phyloP scores from a whole-genome alignment of 2,113 vertebrate species.

The Hyaena hyaena region DNA sequence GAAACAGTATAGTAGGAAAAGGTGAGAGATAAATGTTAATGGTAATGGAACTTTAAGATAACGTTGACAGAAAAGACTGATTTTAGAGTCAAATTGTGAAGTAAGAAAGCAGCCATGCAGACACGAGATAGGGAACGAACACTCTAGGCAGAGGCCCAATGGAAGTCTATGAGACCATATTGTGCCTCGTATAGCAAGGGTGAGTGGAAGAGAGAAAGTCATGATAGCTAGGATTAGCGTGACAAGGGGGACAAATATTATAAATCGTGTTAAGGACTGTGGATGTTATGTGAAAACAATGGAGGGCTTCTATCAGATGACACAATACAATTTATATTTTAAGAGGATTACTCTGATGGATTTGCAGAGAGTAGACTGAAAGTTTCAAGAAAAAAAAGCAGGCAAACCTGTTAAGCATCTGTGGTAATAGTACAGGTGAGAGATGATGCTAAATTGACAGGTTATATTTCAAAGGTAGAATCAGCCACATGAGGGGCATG shows the following conservation, averaged over 20 bases:
- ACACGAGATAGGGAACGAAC: no score
- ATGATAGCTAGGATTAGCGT: no score
- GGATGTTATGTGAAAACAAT: neutral
- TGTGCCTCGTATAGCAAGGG: fast-evolving
- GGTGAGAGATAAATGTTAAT: neutral
- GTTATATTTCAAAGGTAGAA: neutral
- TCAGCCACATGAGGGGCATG: neutral
- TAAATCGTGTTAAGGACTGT: no score
- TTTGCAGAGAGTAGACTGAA: neutral
- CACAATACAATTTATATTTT: neutral
- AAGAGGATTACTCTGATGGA: neutral
- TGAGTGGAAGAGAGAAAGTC: no score
- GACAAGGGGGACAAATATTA: no score
- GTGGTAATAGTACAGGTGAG: neutral
- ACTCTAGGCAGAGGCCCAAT: neutral
- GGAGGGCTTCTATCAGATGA: neutral
- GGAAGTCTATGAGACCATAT: fast-evolving
- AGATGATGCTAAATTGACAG: neutral
- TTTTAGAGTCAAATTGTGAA: neutral
- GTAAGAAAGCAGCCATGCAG: neutral
- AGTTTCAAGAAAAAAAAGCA: neutral
- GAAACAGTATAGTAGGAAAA: neutral
- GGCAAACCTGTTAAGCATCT: neutral
- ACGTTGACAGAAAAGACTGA: neutral
- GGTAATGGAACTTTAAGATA: neutral